phyloP scores from a whole-genome alignment of 2,113 vertebrate genomes.

The Isurus oxyrinchus region DNA sequence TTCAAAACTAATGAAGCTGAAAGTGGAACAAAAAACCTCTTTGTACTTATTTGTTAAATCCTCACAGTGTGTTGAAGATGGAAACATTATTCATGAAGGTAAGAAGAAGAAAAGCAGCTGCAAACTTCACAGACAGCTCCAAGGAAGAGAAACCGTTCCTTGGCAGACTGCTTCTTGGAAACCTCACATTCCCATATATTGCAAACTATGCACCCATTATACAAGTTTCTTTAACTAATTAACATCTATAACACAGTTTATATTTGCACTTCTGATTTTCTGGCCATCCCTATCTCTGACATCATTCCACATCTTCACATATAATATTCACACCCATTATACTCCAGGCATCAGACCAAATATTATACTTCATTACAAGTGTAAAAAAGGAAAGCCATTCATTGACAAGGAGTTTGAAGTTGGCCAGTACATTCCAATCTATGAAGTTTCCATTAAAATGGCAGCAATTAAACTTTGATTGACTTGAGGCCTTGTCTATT shows the following conservation, averaged over 20 bases:
- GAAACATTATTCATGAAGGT: slow-evolving; percentile 1
- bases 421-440: not conserved
- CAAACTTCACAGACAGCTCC: not conserved
- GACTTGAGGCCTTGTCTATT: not conserved
- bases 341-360: not conserved
- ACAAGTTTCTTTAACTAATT: not conserved
- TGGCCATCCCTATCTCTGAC: not conserved
- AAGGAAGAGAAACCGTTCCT: not conserved
- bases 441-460: not conserved
- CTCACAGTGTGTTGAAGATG: slow-evolving; percentile 24
- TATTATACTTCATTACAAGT: not conserved
- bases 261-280: not conserved
- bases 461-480: not conserved
- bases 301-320: not conserved
- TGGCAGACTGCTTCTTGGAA: not conserved
- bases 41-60: slow-evolving; percentile 18
- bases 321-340: not conserved
- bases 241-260: not conserved
- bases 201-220: not conserved
- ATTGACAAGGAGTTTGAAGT: not conserved
- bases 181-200: not conserved
- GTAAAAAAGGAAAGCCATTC: not conserved
- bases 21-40: slow-evolving; percentile 4
- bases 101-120: slow-evolving; percentile 20
- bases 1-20: slow-evolving; percentile 21